Percentiles rank a stretch among this genome's conserved stretches.
phyloP scores from a whole-genome alignment of 2,888 invertebrate genomes.

The Drosophila conformis region DNA sequence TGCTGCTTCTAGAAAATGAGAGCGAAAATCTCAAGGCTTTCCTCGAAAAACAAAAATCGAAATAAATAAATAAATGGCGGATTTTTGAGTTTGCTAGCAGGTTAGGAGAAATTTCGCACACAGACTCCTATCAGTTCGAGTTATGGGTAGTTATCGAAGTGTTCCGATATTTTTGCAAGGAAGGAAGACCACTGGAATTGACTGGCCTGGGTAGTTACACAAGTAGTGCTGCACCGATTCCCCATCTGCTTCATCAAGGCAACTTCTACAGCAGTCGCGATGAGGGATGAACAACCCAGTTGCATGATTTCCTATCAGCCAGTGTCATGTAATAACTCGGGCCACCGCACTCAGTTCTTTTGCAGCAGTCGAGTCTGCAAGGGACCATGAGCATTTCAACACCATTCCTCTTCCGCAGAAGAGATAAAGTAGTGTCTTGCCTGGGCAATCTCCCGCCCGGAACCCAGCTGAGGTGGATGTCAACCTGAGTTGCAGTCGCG shows the following conservation, averaged over 20 bases:
- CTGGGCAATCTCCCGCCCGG: neutral
- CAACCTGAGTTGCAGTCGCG: neutral
- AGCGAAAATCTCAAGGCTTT: neutral
- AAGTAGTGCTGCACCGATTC: neutral
- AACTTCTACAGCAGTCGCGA: neutral
- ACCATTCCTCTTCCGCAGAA: neutral
- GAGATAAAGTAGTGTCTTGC: neutral
- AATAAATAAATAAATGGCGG: neutral
- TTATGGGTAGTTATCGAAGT: neutral
- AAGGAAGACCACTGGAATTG: neutral
- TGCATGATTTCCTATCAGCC: neutral
- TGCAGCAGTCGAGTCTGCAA: neutral
- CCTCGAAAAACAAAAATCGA: neutral
- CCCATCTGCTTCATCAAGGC: neutral
- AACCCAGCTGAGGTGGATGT: neutral
- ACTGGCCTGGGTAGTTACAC: neutral
- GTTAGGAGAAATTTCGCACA: neutral
- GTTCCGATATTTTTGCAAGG: neutral
- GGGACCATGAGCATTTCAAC: neutral
- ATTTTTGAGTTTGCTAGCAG: neutral
- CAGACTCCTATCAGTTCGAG: neutral
- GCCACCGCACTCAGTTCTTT: neutral
- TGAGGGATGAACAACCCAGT: neutral
- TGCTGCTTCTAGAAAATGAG: neutral
- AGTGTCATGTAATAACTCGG: neutral